These are phyloP conservation scores for Oryzias melastigma DNA, from an alignment of 2,113 vertebrate species.

Conservation along the genomic window DNA sequence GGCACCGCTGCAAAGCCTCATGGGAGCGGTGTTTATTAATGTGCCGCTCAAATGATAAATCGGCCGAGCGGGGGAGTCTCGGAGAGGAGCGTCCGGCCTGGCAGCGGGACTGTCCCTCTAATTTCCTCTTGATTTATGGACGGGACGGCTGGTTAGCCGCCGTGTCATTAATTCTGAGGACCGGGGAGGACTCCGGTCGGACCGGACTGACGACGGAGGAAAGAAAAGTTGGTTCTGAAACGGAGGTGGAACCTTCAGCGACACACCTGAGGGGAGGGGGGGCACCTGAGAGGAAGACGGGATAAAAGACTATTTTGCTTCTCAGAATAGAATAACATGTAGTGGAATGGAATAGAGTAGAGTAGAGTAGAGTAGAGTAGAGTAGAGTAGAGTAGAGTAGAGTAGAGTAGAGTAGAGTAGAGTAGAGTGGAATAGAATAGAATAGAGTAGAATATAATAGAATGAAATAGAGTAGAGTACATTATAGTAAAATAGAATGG, in stretches of 20 bases:
- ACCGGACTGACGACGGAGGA: conserved; percentile 72
- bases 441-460: too few species aligned
- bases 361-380: too few species aligned
- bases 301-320: not conserved
- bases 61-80: conserved; percentile 56
- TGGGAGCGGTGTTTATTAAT: conserved; percentile 76
- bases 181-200: conserved; percentile 61
- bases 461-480: too few species aligned
- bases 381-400: too few species aligned
- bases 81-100: conserved; percentile 57
- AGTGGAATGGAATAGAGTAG: too few species aligned
- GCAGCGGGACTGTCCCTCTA: conserved; percentile 79
- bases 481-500: too few species aligned
- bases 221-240: conserved; percentile 67
- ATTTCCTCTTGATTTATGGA: conserved; percentile 97
- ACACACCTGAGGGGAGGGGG: conserved; percentile 41
- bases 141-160: conserved; percentile 82
- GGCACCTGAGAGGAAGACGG: conserved; percentile 20
- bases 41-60: conserved; percentile 74
- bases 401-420: too few species aligned
- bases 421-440: too few species aligned
- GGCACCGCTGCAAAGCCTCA: conserved; percentile 57
- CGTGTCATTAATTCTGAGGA: conserved; percentile 87
- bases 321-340: too few species aligned
- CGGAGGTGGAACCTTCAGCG: conserved; percentile 30